Percentiles rank a stretch among this genome's conserved stretches.
phyloP scores from a whole-genome alignment of 2,113 vertebrate species.

The Fukomys damarensis region DNA sequence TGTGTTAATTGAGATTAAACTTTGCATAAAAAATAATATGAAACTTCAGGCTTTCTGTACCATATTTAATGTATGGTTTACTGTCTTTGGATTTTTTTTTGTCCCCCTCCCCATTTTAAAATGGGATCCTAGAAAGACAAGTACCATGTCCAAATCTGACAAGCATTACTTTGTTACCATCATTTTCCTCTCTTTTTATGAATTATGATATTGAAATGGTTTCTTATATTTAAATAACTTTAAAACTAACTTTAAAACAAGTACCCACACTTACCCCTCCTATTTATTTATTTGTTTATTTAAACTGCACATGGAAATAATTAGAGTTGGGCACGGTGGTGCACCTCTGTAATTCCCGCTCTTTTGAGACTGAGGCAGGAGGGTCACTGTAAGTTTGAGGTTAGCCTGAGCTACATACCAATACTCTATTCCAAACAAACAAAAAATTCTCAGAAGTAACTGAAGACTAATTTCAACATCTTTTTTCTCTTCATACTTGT shows the following conservation, averaged over 20 bases:
- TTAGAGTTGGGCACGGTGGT: neutral
- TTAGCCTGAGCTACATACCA: neutral
- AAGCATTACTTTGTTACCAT: conserved; percentile 7
- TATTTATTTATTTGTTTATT: neutral
- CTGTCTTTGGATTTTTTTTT: conserved; percentile 16
- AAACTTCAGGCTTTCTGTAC: conserved; percentile 40
- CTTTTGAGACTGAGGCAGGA: neutral
- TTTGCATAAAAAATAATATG: conserved; percentile 26
- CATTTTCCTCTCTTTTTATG: conserved; percentile 28
- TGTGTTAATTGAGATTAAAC: neutral
- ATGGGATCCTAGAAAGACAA: conserved; percentile 20
- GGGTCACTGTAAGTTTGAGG: neutral
- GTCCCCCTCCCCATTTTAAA: neutral
- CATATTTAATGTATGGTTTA: conserved; percentile 23
- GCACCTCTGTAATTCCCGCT: neutral
- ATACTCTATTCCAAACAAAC: neutral
- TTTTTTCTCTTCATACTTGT: neutral
- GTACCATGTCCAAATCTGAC: neutral
- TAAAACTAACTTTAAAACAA: conserved; percentile 41
- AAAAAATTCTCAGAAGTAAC: conserved; percentile 13
- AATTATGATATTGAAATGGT: neutral
- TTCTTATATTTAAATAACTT: conserved; percentile 37
- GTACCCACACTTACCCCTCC: neutral
- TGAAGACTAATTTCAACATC: neutral
- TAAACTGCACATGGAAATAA: neutral